phyloP scores from a whole-genome alignment of 2,888 invertebrate species.

The Amiota communis region DNA sequence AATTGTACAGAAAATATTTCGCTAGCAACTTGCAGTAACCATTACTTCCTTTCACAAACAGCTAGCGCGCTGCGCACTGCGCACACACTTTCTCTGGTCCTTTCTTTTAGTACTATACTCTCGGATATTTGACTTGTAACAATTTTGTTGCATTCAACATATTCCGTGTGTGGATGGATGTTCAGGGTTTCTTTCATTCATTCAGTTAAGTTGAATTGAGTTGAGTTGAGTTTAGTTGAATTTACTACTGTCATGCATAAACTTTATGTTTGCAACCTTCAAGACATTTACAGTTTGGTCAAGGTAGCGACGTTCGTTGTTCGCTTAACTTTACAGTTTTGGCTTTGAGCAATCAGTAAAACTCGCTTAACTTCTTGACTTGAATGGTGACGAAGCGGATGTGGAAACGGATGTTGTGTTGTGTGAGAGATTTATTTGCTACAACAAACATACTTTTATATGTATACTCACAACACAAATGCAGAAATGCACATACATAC shows the following conservation, averaged over 20 bases:
- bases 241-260: not conserved
- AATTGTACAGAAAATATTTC: not conserved
- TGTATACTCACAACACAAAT: not conserved
- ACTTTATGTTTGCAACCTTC: conserved; percentile 12
- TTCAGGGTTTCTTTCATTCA: conserved; percentile 7
- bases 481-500: not conserved
- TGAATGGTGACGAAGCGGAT: conserved; percentile 7
- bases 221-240: conserved; percentile 9
- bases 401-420: not conserved
- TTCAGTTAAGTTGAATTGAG: not conserved
- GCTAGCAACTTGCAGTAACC: not conserved
- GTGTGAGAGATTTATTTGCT: not conserved
- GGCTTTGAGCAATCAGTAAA: conserved; percentile 22
- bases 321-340: not conserved
- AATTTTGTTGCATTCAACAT: conserved; percentile 13
- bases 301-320: conserved; percentile 12
- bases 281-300: conserved; percentile 15
- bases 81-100: not conserved
- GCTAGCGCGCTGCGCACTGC: not conserved
- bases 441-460: conserved; percentile 4
- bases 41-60: no score
- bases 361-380: not conserved
- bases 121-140: conserved; percentile 18
- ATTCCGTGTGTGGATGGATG: not conserved
- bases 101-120: not conserved